Base-by-base conservation (phyloP, 1,140 invertebrate genomes). In the Epicauta chinensis region DNA sequence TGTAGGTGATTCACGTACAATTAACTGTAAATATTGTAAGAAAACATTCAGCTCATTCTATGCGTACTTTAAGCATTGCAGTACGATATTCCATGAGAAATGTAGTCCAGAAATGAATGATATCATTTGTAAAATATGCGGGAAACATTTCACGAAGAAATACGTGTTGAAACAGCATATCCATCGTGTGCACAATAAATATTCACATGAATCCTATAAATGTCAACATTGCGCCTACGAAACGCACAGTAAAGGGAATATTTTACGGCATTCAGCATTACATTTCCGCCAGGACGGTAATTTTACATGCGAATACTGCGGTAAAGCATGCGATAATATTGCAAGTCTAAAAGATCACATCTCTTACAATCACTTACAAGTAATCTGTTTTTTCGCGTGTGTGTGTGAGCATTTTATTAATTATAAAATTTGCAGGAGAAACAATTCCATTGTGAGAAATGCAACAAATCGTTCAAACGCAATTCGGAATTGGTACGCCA, bases 261-360 rank as follows among this genome's bases (percentile, higher is more conserved):
- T 72, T 0, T 57, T 59, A 15, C 60, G 67, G 12, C 70, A 72
- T 37, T 60, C 66, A 32, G 62, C 67, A n/a, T 51, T 69, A 10
- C 70, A 72, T 39, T 56, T 71, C 2, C 63, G 66, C 40, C 59
- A 70, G 14, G 52, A 65, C 7, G 68, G 66, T 16, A 39, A 47
- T 11, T 53, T 67, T 16, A 64, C 69, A 0, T 71, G 69, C 31
- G 70, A 72, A 37, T 62, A 70, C 40, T 72, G 71, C 37, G 69
- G 69, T 15, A 71, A 69, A 47, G 58, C 66, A 3, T 72, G 70
- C 40, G 68, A 70, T 14, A 64, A 40, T 45, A 47, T 57, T 10
- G 46, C 35, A 16, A 54, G 15, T 36, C 30, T 57, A 17, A 60
- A 47, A 37, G 51, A 53, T 51, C 58, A 53, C 47, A 56, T 51